phyloP scores from a whole-genome alignment of 2,113 vertebrate species.

The Macquaria ambigua region DNA sequence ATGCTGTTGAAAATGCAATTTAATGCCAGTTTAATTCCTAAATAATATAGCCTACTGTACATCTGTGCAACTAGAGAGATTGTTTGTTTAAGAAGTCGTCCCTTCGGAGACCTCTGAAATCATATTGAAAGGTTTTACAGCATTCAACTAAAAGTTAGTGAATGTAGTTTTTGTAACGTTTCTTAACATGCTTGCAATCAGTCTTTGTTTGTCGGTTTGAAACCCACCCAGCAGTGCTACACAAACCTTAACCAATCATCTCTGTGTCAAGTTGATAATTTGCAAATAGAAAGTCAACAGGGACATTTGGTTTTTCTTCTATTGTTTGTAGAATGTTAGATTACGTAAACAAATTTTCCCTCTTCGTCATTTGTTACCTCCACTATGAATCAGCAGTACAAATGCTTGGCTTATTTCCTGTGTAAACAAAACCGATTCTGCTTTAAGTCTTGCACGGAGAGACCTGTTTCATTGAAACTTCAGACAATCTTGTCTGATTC shows the following conservation, averaged over 20 bases:
- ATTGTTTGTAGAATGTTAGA: slow-evolving; percentile 13
- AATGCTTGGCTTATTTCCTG: slow-evolving; percentile 13
- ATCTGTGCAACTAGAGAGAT: not conserved
- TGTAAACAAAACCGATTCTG: slow-evolving; percentile 38
- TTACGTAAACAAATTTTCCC: slow-evolving; percentile 7
- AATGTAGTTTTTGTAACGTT: not conserved
- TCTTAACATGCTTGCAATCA: no score
- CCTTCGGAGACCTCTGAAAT: not conserved
- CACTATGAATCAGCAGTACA: slow-evolving; percentile 41
- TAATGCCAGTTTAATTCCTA: not conserved
- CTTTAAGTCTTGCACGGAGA: slow-evolving; percentile 5
- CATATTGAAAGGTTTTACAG: not conserved
- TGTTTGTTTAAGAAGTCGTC: not conserved
- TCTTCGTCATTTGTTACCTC: slow-evolving; percentile 11
- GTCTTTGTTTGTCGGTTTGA: slow-evolving; percentile 4
- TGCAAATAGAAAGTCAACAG: not conserved
- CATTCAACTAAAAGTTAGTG: not conserved
- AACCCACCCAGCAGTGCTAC: not conserved
- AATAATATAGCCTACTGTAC: not conserved
- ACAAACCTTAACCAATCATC: not conserved
- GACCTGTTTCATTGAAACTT: slow-evolving; percentile 10
- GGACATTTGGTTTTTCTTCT: not conserved
- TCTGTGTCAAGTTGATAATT: not conserved
- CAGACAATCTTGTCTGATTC: slow-evolving; percentile 18
- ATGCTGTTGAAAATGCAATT: slow-evolving; percentile 4